Conservation (phyloP, 1,140 invertebrate species). For the Dermatophagoides farinae region DNA sequence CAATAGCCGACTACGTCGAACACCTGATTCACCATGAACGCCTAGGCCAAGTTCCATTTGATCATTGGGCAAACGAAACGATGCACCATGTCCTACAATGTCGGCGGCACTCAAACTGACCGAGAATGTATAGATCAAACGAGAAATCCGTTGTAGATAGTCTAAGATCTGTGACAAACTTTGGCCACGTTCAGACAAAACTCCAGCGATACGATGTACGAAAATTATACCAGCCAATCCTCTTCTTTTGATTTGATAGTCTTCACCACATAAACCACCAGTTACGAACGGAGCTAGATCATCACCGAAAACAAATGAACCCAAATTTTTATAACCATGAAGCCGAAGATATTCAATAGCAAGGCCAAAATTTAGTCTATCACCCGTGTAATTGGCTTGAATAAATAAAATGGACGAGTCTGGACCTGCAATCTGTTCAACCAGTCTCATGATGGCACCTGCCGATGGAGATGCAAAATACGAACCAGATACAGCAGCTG, state of each 20-base stretch:
- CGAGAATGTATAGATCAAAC: conserved; percentile 44
- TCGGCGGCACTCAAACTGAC: conserved; percentile 46
- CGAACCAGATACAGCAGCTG: conserved; percentile 46
- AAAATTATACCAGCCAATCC: conserved; percentile 52
- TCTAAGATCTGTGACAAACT: conserved; percentile 31
- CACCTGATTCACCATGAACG: conserved; percentile 65
- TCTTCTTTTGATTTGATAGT: conserved; percentile 36
- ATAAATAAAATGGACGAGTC: conserved; percentile 38
- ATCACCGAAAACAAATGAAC: conserved; percentile 45
- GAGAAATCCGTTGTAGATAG: conserved; percentile 21
- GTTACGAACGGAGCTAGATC: conserved; percentile 38
- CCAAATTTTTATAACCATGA: conserved; percentile 40
- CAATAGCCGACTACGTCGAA: conserved; percentile 39
- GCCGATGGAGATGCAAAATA: conserved; percentile 59
- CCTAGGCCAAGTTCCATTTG: conserved; percentile 63
- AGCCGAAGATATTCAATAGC: conserved; percentile 47
- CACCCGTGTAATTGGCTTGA: conserved; percentile 68
- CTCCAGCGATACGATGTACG: conserved; percentile 51
- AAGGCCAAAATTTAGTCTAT: conserved; percentile 63
- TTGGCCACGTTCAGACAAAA: conserved; percentile 40
- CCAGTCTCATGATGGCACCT: conserved; percentile 37
- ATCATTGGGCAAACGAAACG: conserved; percentile 42
- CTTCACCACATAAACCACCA: conserved; percentile 21
- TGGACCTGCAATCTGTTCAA: conserved; percentile 25
- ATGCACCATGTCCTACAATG: conserved; percentile 39